phyloP scores from a whole-genome alignment of 2,888 invertebrate genomes.

The Baccha elongata region DNA sequence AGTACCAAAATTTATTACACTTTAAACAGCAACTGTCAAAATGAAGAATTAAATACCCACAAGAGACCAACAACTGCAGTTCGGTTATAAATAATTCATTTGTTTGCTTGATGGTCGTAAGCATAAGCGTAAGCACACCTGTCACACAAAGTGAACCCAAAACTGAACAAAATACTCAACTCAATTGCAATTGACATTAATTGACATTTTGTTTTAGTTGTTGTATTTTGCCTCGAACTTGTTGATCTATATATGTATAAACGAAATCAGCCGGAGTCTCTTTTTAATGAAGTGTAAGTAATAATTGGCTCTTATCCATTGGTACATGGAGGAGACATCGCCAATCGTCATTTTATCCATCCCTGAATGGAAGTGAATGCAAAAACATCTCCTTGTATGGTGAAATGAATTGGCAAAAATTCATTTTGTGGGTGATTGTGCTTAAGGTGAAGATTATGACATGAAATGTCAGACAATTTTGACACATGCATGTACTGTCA shows the following conservation, averaged over 20 bases:
- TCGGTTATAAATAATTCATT: conserved; percentile 67
- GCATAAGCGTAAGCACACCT: conserved; percentile 41
- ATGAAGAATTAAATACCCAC: conserved; percentile 44
- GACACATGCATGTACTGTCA: conserved; percentile 30
- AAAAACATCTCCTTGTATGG: conserved; percentile 63
- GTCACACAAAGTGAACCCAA: conserved; percentile 48
- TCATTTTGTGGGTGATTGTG: conserved; percentile 61
- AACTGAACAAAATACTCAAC: conserved; percentile 44
- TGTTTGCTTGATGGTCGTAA: conserved; percentile 12
- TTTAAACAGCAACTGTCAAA: conserved; percentile 60
- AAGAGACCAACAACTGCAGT: conserved; percentile 34
- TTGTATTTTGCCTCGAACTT: conserved; percentile 48
- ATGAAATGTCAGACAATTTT: conserved; percentile 61
- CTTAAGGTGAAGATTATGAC: conserved; percentile 59
- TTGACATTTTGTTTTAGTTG: conserved; percentile 56
- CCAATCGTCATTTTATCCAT: conserved; percentile 40
- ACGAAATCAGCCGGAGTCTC: conserved; percentile 14
- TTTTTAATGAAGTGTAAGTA: conserved; percentile 61
- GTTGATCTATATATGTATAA: conserved; percentile 50
- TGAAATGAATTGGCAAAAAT: conserved; percentile 37
- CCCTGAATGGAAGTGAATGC: conserved; percentile 64
- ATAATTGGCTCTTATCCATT: conserved; percentile 50
- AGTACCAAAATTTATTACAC: conserved; percentile 62
- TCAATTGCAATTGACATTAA: conserved; percentile 69
- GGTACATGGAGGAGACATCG: conserved; percentile 25